These are phyloP conservation scores for Amitus sp. DNA, from an alignment of 2,888 invertebrate genomes.

Conservation along the genomic window DNA sequence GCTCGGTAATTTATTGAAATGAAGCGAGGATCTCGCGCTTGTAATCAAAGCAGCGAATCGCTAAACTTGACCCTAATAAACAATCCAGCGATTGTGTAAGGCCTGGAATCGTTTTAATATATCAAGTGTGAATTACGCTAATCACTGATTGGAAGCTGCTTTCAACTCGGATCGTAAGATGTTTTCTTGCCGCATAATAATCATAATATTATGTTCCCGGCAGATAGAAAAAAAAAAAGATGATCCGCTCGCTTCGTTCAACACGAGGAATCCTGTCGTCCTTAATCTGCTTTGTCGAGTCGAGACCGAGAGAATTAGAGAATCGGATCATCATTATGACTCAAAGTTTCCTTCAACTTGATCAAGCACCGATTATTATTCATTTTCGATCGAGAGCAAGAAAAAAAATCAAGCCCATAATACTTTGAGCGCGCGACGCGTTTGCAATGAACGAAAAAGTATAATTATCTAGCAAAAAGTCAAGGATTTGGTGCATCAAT, in stretches of 20 bases:
- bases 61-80: slow-evolving; percentile 38
- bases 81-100: slow-evolving; percentile 25
- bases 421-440: too few species aligned
- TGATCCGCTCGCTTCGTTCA: slow-evolving; percentile 30
- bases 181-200: slow-evolving; percentile 30
- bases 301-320: slow-evolving; percentile 18
- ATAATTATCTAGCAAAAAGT: too few species aligned
- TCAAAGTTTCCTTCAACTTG: slow-evolving; percentile 32
- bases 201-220: slow-evolving; percentile 34
- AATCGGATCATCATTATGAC: too few species aligned
- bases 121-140: slow-evolving; percentile 32
- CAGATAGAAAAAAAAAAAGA: slow-evolving; percentile 30
- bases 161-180: slow-evolving; percentile 9
- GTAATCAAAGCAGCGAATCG: slow-evolving; percentile 4
- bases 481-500: too few species aligned
- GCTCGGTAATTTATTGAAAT: slow-evolving; percentile 4
- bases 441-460: too few species aligned
- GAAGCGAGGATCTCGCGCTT: background rate
- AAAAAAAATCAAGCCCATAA: too few species aligned
- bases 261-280: slow-evolving; percentile 47
- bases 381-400: too few species aligned
- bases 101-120: slow-evolving; percentile 31
- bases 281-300: slow-evolving; percentile 43
- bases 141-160: slow-evolving; percentile 17
- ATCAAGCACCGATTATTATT: too few species aligned